Evolutionary conservation across 1,140 invertebrate species (phyloP), one percentile per base, ranked within the genome.

Genomic region (Dendroctonus valens): DNA sequence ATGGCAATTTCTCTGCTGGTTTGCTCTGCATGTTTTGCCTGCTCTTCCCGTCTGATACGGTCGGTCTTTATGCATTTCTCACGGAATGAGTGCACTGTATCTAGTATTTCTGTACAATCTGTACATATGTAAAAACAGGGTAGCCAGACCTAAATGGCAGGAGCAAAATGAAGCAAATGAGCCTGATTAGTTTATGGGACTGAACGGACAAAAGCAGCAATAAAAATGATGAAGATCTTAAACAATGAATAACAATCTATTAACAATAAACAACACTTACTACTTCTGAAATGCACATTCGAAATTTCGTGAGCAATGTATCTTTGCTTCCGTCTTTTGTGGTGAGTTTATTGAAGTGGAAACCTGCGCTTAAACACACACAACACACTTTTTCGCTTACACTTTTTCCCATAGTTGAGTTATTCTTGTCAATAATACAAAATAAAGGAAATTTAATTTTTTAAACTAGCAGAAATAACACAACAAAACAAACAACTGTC

Each of bases 41-140:
- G 12, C 26, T 9, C 26, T 54, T 40, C 26, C 12, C 44, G 44
- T 48, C 59, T 51, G 8, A 15, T 26, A 6, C 51, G 39, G 42
- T 61, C 59, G 14, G 68, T 62, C n/a, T 55, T 38, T 41, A 70
- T 57, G 48, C 68, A 70, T 63, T 61, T 70, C 41, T 46, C 50
- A 14, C 53, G n/a, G 48, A 70, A 70, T 51, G 5, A 38, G 50
- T 67, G 49, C 12, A 65, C 64, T 37, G 50, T 52, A 58, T 67
- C 59, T 57, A 67, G 41, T 37, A 55, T 61, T 11, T 58, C 41
- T 3, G 42, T 48, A 42, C 69, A 70, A 9, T 59, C 14, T 1
- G 8, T 7, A 60, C 69, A 70, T 7, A 68, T 9, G 37, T 44
- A 54, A 51, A 64, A 70, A 5, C 41, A 46, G 9, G 65, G 51